phyloP scores from a whole-genome alignment of 2,888 invertebrate species.

The Myopa testacea region DNA sequence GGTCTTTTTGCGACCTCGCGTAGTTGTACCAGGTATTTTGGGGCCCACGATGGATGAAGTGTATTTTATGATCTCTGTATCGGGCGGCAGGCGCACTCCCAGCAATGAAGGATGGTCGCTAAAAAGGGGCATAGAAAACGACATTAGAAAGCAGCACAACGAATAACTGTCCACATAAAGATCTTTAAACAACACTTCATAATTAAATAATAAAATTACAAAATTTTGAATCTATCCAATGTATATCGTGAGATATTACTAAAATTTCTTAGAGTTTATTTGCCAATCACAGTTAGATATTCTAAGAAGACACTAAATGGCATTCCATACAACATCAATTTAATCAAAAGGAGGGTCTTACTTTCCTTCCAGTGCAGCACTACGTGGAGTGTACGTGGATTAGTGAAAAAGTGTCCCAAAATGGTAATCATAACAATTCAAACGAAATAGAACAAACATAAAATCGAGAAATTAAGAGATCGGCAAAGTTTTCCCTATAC shows the following conservation, averaged over 20 bases:
- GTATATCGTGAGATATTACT: not conserved
- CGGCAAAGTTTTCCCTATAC: slow-evolving; percentile 43
- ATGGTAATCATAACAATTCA: slow-evolving; percentile 13
- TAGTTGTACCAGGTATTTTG: slow-evolving; percentile 86
- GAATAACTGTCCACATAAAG: slow-evolving; percentile 35
- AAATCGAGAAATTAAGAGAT: slow-evolving; percentile 47
- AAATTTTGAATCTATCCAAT: slow-evolving; percentile 30
- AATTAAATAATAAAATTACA: slow-evolving; percentile 33
- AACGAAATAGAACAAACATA: slow-evolving; percentile 44
- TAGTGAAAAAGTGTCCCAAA: slow-evolving; percentile 35
- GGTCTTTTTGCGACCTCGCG: slow-evolving; percentile 88
- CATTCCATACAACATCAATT: slow-evolving; percentile 47
- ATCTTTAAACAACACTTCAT: slow-evolving; percentile 29
- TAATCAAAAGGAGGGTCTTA: slow-evolving; percentile 66
- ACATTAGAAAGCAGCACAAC: slow-evolving; percentile 15
- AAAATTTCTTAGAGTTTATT: not conserved
- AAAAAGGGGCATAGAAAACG: slow-evolving; percentile 45
- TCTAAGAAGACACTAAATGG: slow-evolving; percentile 38
- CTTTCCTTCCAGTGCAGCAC: slow-evolving; percentile 81
- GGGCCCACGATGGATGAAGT: slow-evolving; percentile 89
- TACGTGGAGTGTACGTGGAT: slow-evolving; percentile 55
- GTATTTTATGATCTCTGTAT: slow-evolving; percentile 91
- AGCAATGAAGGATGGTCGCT: slow-evolving; percentile 86
- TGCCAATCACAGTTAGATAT: slow-evolving; percentile 26
- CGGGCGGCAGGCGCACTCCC: slow-evolving; percentile 86